Evolutionary conservation across 2,888 invertebrate genomes (phyloP), one percentile per base, ranked within the genome.

Genomic region (Priocnemis perturbator): DNA sequence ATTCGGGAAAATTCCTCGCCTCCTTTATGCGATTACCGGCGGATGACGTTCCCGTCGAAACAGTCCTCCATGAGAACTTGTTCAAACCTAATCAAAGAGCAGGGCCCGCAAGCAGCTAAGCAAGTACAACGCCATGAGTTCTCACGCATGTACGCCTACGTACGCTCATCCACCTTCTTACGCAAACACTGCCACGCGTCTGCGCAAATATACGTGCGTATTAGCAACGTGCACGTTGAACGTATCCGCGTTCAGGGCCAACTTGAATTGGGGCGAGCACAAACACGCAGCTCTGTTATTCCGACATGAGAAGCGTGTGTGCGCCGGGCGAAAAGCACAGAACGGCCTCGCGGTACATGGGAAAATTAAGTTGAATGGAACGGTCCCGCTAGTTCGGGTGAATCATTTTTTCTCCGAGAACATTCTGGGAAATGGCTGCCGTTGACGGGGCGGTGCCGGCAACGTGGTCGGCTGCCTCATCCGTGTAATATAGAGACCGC

Each of bases 81-180:
- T 58, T 48, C 45, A 30, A 61, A 64, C 59, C 58, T 71, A 72
- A 71, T 72, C 67, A 67, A 48, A 64, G 63, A 61, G 63, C 71
- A 60, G 62, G 63, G 48, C 17, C 56, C 23, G 63, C 63, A 59
- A 67, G 67, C 71, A 60, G 56, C 63, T 58, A 71, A 52, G 60
- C 52, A 64, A 47, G 20, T 9, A 0, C 14, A 19, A 37, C 14
- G 7, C 37, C 1, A 9, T 21, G 21, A 55, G 11, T n/a, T n/a
- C 20, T 19, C 20, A 14, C 21, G 20, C 19, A 15, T 56, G 19
- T n/a, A 14, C 9, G 26, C n/a, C n/a, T 26, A 26, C 26, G 26
- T 26, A 26, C 26, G 26, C 26, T 26, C 5, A 26, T 26, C 5
- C 26, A 5, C 26, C 26, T 2, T 26, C 26, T 55, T 55, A 3